phyloP scores from a whole-genome alignment of 2,797 vertebrate genomes.

The Nasua narica region DNA sequence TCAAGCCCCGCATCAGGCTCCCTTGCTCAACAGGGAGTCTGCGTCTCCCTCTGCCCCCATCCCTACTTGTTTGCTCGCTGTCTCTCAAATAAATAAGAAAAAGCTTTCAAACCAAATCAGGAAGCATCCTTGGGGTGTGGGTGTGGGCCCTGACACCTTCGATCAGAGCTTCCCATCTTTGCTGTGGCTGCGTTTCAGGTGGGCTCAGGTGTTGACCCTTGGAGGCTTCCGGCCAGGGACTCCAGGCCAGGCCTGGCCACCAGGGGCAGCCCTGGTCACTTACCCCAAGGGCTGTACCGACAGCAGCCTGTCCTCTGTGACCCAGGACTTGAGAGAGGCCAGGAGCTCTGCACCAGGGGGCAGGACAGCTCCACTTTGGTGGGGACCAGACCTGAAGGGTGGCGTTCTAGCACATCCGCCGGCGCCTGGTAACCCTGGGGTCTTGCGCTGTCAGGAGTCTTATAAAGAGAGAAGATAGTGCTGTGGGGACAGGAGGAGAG shows the following conservation, averaged over 20 bases:
- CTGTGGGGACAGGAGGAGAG: not conserved
- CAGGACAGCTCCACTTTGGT: not conserved
- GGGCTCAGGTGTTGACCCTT: not conserved
- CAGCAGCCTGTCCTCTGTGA: no score
- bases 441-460: not conserved
- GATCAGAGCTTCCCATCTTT: not conserved
- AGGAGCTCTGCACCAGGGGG: not conserved
- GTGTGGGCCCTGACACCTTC: not conserved
- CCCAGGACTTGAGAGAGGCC: not conserved
- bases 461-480: not conserved
- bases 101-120: not conserved
- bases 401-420: not conserved
- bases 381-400: not conserved
- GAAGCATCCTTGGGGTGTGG: not conserved
- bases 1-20: no score
- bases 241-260: not conserved
- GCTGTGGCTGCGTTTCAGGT: not conserved
- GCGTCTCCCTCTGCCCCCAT: no score
- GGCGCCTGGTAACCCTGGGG: rapidly evolving
- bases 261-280: not conserved
- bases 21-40: no score
- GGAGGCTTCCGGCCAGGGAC: not conserved
- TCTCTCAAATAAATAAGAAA: not conserved
- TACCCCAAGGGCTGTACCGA: not conserved
- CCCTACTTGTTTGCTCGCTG: no score